A percentile compares a stretch with the other conserved stretches of the same genome.
These are phyloP conservation scores for Falco berigora DNA, from an alignment of 2,797 vertebrate genomes.

Conservation along the genomic window DNA sequence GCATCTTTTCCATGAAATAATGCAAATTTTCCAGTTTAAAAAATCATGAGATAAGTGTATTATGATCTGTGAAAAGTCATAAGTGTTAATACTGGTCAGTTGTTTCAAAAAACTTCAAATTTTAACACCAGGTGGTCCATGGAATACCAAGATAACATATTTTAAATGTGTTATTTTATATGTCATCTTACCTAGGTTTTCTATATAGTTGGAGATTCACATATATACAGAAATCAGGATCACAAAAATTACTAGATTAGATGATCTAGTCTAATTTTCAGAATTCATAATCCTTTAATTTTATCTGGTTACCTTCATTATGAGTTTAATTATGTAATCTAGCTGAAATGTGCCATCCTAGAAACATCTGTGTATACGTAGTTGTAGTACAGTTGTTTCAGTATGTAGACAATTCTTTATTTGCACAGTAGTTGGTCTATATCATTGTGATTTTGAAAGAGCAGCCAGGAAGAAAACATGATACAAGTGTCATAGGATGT, in stretches of 20 bases:
- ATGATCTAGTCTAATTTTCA: background rate
- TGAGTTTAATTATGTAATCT: background rate
- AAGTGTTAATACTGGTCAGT: background rate
- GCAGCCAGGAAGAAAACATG: background rate
- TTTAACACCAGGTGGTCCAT: background rate
- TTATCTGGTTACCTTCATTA: background rate
- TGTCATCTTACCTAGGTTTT: fast-evolving
- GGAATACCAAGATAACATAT: background rate
- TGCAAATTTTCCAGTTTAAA: background rate
- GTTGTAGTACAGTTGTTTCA: background rate
- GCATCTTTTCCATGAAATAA: background rate
- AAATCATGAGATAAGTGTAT: background rate
- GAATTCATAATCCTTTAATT: background rate
- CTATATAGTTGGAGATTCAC: background rate
- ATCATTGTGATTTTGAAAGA: background rate
- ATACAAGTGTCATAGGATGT: background rate
- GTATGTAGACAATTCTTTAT: background rate
- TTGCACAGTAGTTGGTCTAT: background rate
- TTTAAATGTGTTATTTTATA: background rate
- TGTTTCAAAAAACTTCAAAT: background rate
- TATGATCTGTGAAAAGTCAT: background rate
- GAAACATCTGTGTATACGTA: background rate
- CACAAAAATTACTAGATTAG: background rate
- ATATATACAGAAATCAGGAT: background rate
- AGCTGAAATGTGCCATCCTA: background rate